These are phyloP conservation scores for Oreortyx pictus DNA, from an alignment of 2,797 vertebrate species.

Conservation along the genomic window DNA sequence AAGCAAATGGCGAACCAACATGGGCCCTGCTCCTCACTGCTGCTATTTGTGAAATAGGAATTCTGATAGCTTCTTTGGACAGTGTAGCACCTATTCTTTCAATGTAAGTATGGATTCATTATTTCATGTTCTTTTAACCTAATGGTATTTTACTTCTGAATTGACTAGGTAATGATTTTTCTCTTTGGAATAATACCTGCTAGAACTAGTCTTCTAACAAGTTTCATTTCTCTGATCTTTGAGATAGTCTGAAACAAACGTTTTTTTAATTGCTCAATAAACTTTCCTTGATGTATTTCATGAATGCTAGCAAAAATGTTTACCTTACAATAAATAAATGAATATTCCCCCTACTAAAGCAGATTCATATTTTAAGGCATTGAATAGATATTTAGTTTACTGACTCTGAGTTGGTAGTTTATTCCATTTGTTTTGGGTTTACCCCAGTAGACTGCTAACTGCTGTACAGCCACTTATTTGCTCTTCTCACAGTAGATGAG, in stretches of 20 bases:
- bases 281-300: background rate
- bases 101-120: conserved; percentile 83
- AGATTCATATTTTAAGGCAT: background rate
- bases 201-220: background rate
- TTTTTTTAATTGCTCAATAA: background rate
- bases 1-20: conserved; percentile 95
- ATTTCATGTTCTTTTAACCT: background rate
- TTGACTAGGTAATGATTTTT: background rate
- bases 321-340: background rate
- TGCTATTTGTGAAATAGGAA: conserved; percentile 93
- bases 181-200: background rate
- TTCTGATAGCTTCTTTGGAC: conserved; percentile 95
- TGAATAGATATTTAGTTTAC: background rate
- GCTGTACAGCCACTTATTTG: background rate
- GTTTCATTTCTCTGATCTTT: background rate
- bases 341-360: background rate
- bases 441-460: background rate
- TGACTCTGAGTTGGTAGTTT: background rate
- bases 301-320: background rate
- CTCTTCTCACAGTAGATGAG: rapidly evolving
- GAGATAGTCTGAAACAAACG: background rate
- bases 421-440: background rate
- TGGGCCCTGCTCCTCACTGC: conserved; percentile 94
- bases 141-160: background rate
- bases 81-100: conserved; percentile 96